Percentiles rank a stretch among this genome's conserved stretches.
phyloP scores from a whole-genome alignment of 2,888 invertebrate genomes.

The Amphipoea oculea region DNA sequence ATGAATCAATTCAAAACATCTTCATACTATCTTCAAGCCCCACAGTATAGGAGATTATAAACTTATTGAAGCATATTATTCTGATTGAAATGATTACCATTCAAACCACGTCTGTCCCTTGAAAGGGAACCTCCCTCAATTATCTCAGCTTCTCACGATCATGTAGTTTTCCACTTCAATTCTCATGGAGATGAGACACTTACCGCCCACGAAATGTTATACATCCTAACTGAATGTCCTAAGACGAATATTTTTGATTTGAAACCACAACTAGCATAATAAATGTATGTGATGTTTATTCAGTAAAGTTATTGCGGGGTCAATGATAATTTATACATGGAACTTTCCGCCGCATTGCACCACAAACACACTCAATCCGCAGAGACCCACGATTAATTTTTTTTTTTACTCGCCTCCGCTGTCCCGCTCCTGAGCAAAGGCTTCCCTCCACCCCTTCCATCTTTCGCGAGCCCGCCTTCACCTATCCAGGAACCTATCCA shows the following conservation, averaged over 20 bases:
- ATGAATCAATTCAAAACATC: neutral
- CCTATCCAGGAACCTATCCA: no score
- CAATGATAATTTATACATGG: neutral
- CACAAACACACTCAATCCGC: neutral
- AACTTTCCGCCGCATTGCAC: neutral
- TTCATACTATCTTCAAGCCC: neutral
- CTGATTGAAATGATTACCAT: constrained; percentile 34
- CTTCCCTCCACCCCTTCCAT: no score
- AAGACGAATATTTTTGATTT: neutral
- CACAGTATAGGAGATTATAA: constrained; percentile 6
- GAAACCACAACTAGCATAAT: neutral
- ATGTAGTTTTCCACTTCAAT: constrained; percentile 21
- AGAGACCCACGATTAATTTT: neutral
- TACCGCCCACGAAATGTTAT: constrained; percentile 8
- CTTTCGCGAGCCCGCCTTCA: no score
- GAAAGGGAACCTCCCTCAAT: neutral
- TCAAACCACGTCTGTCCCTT: constrained; percentile 27
- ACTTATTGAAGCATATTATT: neutral
- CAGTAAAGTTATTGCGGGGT: neutral
- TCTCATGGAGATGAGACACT: constrained; percentile 27
- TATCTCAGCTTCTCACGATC: constrained; percentile 5
- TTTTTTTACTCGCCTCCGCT: neutral
- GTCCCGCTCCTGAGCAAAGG: no score
- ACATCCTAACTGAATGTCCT: neutral
- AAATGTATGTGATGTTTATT: neutral